Conservation (phyloP, 1,140 invertebrate species). For the Tenebrio molitor region DNA sequence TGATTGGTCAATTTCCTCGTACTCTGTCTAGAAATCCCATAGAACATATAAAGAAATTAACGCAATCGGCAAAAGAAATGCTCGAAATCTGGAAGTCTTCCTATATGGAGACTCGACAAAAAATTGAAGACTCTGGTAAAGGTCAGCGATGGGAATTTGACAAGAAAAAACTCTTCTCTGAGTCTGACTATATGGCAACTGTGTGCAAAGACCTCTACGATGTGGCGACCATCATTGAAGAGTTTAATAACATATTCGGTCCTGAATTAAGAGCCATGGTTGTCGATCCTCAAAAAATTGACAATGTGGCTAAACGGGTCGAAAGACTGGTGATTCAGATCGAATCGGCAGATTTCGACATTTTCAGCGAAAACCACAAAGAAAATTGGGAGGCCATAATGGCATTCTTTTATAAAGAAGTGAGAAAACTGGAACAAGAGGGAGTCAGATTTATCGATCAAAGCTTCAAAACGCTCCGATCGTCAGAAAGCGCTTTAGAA, state of each 20-base stretch:
- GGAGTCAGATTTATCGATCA: slow-evolving; percentile 88
- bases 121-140: slow-evolving; percentile 86
- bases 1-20: slow-evolving; percentile 12
- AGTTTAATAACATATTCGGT: slow-evolving; percentile 92
- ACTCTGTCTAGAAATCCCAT: slow-evolving; percentile 58
- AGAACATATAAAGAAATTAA: slow-evolving; percentile 52
- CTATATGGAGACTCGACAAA: slow-evolving; percentile 80
- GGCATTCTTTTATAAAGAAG: slow-evolving; percentile 80
- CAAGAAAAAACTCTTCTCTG: slow-evolving; percentile 81
- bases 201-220: slow-evolving; percentile 85
- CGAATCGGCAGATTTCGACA: slow-evolving; percentile 83
- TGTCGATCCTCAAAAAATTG: slow-evolving; percentile 86
- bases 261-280: slow-evolving; percentile 88
- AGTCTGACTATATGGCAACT: slow-evolving; percentile 85
- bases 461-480: slow-evolving; percentile 82
- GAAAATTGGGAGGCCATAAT: slow-evolving; percentile 88
- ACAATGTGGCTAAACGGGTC: slow-evolving; percentile 82
- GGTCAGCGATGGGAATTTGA: slow-evolving; percentile 93
- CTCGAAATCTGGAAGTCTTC: slow-evolving; percentile 82
- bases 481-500: slow-evolving; percentile 83
- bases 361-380: slow-evolving; percentile 81
- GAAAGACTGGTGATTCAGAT: slow-evolving; percentile 81
- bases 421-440: slow-evolving; percentile 82
- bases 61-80: slow-evolving; percentile 73
- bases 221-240: slow-evolving; percentile 81